Percentiles rank a stretch among this genome's conserved stretches.
Conservation (phyloP, 2,888 invertebrate species). For the Blera fallax region DNA sequence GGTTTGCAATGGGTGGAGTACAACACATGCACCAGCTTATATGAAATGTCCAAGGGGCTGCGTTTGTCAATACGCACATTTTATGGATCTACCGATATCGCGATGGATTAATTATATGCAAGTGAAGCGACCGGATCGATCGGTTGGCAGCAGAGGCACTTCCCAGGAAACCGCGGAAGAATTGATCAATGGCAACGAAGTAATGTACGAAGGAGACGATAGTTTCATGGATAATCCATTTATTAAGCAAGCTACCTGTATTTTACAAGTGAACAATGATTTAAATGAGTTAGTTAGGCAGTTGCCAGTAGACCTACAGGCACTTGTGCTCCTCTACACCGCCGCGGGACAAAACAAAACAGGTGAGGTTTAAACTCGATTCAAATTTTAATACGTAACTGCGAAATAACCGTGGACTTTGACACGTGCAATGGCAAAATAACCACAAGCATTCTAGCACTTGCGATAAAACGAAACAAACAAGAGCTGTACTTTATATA, state of each 20-base stretch:
- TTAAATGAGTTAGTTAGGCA: slow-evolving; percentile 80
- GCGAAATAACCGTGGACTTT: not conserved
- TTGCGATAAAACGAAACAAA: not conserved
- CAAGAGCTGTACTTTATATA: not conserved
- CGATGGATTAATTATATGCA: slow-evolving; percentile 82
- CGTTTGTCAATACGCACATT: slow-evolving; percentile 83
- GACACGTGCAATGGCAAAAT: not conserved
- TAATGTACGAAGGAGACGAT: slow-evolving; percentile 81
- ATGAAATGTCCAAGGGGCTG: slow-evolving; percentile 83
- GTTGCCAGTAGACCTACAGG: slow-evolving; percentile 83
- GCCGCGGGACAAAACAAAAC: slow-evolving; percentile 80
- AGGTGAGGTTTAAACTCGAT: slow-evolving; percentile 73
- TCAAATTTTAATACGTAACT: not conserved
- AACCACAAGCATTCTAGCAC: not conserved
- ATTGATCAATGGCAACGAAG: slow-evolving; percentile 75
- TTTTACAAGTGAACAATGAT: slow-evolving; percentile 82
- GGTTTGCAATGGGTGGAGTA: slow-evolving; percentile 28
- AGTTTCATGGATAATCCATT: slow-evolving; percentile 81
- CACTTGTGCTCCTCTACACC: slow-evolving; percentile 84
- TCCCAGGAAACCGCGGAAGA: slow-evolving; percentile 64
- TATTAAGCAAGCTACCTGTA: slow-evolving; percentile 83
- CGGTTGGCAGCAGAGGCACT: slow-evolving; percentile 38
- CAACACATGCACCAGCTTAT: slow-evolving; percentile 72
- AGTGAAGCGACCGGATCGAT: slow-evolving; percentile 54
- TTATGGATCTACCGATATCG: slow-evolving; percentile 83